Evolutionary conservation across 2,888 invertebrate species (phyloP).

Genomic region (Acleris emargana): DNA sequence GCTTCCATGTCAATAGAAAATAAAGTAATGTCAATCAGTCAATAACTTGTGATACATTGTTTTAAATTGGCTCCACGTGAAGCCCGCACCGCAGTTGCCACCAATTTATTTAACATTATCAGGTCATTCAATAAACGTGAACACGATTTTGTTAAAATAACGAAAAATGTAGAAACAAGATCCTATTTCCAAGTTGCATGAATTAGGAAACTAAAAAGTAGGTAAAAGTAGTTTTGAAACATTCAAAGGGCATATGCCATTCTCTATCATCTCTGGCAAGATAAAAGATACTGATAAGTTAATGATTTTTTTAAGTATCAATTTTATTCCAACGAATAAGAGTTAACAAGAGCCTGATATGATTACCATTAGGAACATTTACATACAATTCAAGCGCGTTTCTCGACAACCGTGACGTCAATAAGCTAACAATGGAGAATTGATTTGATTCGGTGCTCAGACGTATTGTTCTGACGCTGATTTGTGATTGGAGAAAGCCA

Average conservation of each 20-base stretch:
- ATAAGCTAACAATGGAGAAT: conserved; percentile 63
- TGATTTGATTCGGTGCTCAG: conserved; percentile 55
- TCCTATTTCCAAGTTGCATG: no score
- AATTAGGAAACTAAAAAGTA: no score
- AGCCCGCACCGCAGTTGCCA: background rate
- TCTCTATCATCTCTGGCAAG: no score
- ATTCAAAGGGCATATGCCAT: no score
- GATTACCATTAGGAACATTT: conserved; percentile 43
- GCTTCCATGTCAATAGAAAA: conserved; percentile 48
- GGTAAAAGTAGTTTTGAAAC: no score
- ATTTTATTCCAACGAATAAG: background rate
- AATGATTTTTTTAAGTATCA: background rate
- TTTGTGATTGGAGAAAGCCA: conserved; percentile 61
- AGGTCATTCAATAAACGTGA: background rate
- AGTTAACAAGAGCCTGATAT: conserved; percentile 7
- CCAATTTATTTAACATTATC: background rate
- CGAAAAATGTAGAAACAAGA: no score
- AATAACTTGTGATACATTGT: conserved; percentile 49
- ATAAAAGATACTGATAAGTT: background rate
- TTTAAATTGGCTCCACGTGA: conserved; percentile 49
- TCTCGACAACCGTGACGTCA: conserved; percentile 59
- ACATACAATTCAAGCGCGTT: conserved; percentile 45
- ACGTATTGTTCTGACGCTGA: conserved; percentile 49
- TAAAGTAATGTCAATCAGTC: conserved; percentile 57
- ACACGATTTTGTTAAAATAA: background rate